Percentiles rank a stretch among this genome's conserved stretches.
These are phyloP conservation scores for Hydractinia symbiolongicarpus DNA, from an alignment of 30 jellyfish, hydroid and myxozoan species.

Conservation along the genomic window DNA sequence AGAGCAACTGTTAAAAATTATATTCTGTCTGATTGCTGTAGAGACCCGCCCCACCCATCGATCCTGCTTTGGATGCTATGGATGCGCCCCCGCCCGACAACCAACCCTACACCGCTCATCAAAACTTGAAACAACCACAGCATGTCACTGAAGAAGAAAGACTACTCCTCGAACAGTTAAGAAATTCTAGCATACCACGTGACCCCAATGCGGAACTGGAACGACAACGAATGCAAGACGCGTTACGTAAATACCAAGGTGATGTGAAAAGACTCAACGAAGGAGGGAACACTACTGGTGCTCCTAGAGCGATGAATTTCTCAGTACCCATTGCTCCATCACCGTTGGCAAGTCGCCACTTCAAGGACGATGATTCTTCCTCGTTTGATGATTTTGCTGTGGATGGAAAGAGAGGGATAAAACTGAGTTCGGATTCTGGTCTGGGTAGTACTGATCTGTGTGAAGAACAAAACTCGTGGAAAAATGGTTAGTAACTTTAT, in stretches of 20 bases:
- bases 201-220: conserved; percentile 2
- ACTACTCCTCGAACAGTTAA: conserved; percentile 30
- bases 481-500: conserved; percentile 50
- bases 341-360: conserved; percentile 33
- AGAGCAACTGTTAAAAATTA: no score
- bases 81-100: no score
- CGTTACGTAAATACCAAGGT: conserved; percentile 16
- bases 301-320: conserved; percentile 13
- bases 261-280: not conserved
- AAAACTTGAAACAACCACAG: conserved; percentile 6
- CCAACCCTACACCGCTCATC: conserved; percentile 17
- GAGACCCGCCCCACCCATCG: no score
- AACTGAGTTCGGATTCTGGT: conserved; percentile 94
- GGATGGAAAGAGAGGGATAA: conserved; percentile 46
- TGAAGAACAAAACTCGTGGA: conserved; percentile 80
- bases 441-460: conserved; percentile 82
- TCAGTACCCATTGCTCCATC: conserved; percentile 10
- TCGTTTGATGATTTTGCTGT: conserved; percentile 43
- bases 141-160: conserved; percentile 39
- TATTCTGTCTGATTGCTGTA: no score
- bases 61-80: no score
- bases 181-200: conserved; percentile 6
- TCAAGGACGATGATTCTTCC: conserved; percentile 41
- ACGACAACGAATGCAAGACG: conserved; percentile 19
- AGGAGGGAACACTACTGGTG: conserved; percentile 6